Evolutionary conservation across 53 echinoderm and acorn worm species (phyloP), one percentile per base, ranked within the genome.

Genomic region (Paracentrotus lividus): DNA sequence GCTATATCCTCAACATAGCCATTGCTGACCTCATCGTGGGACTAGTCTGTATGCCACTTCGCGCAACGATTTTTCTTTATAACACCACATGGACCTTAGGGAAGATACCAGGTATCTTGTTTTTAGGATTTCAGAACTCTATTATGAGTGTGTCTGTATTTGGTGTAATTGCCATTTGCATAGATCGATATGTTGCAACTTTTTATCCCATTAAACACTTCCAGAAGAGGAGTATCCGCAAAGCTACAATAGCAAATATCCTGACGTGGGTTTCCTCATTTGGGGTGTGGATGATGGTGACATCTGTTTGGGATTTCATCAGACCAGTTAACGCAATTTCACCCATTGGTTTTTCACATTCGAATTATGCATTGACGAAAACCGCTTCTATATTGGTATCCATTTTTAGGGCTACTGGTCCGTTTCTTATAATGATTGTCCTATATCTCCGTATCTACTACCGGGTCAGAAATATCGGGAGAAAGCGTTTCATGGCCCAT

Each of bases 131-230:
- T n/a, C 52, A 32, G 54, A 54, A 86, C 86, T 52, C 86, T 15
- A 15, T 86, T 51, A 55, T 86, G 4, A 33, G 52, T 52, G 57
- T 86, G 33, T 86, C 86, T 26, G 86, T 86, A 15, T 49, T 53
- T 5, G 86, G 86, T 29, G 49, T 86, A 26, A 49, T 86, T 31
- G 86, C 45, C 55, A 86, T 86, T 33, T 53, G 86, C 56, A 33
- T 86, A 8, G 86, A 86, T 54, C 86, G 86, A 8, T 86, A 86
- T 49, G 55, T 86, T 15, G 86, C 86, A 1, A 86, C 56, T 0
- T 86, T 86, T 20, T 86, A 86, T 53, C 86, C 86, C 14, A 49
- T 86, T 31, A 44, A 33, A 86, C 86, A 86, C 33, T 86, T 86
- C 54, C 52, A 86, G 24, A 13, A 31, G 5, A 86, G 55, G 18